Percentiles rank a stretch among this genome's conserved stretches.
Conservation (phyloP, 2,113 vertebrate species). For the Circaetus gallicus region DNA sequence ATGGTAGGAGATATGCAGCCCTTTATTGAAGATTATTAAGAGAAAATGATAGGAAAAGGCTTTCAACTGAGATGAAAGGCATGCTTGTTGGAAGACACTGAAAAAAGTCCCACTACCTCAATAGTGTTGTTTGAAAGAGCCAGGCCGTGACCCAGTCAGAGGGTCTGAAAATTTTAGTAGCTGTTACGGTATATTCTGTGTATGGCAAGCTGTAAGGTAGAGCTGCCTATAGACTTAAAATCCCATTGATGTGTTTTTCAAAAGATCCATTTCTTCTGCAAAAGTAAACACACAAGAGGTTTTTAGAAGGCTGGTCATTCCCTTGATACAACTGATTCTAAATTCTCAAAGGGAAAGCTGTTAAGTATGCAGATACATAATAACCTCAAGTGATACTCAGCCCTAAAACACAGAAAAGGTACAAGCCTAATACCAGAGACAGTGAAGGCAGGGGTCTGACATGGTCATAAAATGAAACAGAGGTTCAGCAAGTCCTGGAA, state of each 20-base stretch:
- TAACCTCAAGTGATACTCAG: background rate
- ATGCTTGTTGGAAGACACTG: background rate
- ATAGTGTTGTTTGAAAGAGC: background rate
- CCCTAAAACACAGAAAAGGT: background rate
- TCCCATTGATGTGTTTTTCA: background rate
- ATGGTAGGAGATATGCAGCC: background rate
- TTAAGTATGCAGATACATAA: background rate
- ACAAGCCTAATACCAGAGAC: background rate
- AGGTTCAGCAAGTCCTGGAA: background rate
- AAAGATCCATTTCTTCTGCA: background rate
- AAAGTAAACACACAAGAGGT: background rate
- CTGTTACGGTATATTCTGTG: background rate
- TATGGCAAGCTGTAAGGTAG: background rate
- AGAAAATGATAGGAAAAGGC: background rate
- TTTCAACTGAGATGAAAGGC: conserved; percentile 28
- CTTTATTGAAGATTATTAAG: background rate
- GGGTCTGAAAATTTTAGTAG: background rate
- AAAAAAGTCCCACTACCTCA: background rate
- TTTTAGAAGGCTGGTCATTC: background rate
- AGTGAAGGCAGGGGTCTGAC: background rate
- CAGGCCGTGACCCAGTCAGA: background rate
- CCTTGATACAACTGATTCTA: background rate
- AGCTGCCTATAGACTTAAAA: background rate
- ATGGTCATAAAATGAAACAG: background rate
- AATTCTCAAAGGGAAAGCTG: background rate